Evolutionary conservation across 2,888 invertebrate species (phyloP).

Genomic region (Melikaiella ostensackeni): DNA sequence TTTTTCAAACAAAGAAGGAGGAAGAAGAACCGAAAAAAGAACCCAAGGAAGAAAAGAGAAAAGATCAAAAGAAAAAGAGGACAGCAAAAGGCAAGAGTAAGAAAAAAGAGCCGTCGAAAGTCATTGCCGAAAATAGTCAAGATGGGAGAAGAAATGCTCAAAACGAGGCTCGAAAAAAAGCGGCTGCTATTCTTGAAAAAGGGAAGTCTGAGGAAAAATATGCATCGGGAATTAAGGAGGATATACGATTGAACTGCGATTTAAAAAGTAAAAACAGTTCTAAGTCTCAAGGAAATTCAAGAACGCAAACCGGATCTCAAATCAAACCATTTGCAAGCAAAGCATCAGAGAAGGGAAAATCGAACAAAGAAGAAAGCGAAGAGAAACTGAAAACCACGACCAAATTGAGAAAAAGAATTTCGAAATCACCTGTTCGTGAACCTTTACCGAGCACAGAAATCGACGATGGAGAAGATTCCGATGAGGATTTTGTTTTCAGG

Average conservation of each 20-base stretch:
- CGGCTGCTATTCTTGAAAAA: constrained; percentile 61
- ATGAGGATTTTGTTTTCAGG: constrained; percentile 65
- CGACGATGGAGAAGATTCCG: constrained; percentile 62
- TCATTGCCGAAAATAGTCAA: constrained; percentile 61
- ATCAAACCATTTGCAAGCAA: constrained; percentile 62
- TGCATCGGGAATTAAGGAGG: neutral
- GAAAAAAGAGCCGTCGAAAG: constrained; percentile 60
- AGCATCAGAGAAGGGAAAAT: constrained; percentile 73
- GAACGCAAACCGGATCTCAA: no score
- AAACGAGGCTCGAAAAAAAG: constrained; percentile 65
- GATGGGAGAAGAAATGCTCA: constrained; percentile 56
- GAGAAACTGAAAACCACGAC: no score
- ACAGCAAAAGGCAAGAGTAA: constrained; percentile 35
- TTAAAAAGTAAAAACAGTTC: neutral
- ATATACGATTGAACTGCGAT: neutral
- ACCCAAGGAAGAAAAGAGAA: constrained; percentile 27
- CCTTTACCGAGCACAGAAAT: constrained; percentile 67
- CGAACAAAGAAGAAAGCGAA: constrained; percentile 63
- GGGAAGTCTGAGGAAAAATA: constrained; percentile 39
- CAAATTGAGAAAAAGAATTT: constrained; percentile 71
- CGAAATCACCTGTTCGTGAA: constrained; percentile 69
- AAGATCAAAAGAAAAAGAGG: constrained; percentile 33
- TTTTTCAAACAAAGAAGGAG: constrained; percentile 74
- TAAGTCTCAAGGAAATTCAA: neutral
- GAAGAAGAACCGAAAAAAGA: constrained; percentile 44